These are phyloP conservation scores for Hybos culiciformis DNA, from an alignment of 2,888 invertebrate genomes.

Conservation along the genomic window DNA sequence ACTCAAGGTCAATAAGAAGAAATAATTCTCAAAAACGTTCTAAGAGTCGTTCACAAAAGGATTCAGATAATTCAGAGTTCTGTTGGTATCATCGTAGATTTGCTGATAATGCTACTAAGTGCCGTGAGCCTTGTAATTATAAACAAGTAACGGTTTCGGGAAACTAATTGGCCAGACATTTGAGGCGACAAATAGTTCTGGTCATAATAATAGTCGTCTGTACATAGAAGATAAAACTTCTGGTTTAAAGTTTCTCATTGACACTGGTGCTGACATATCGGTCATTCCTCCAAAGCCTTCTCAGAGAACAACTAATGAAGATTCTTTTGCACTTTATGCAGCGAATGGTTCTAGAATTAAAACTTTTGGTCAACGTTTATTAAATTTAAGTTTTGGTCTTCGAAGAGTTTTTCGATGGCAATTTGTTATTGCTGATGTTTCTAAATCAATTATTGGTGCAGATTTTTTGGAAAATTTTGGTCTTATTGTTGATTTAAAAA, in stretches of 20 bases:
- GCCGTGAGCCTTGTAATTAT: constrained; percentile 9
- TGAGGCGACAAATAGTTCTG: no score
- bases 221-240: constrained; percentile 3
- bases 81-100: constrained; percentile 13
- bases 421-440: neutral
- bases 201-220: constrained; percentile 3
- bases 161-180: no score
- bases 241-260: constrained; percentile 11
- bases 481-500: neutral
- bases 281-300: constrained; percentile 10
- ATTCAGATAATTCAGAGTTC: no score
- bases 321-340: no score
- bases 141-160: no score
- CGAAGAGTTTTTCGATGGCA: neutral
- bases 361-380: neutral
- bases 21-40: no score
- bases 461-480: neutral
- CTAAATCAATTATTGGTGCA: neutral
- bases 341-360: neutral
- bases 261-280: constrained; percentile 11
- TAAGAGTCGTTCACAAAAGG: no score
- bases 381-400: neutral
- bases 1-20: no score
- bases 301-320: no score
- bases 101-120: constrained; percentile 12